Evolutionary conservation across 2,113 vertebrate genomes (phyloP), one percentile per base, ranked within the genome.

Genomic region (Gasterosteus nipponicus): DNA sequence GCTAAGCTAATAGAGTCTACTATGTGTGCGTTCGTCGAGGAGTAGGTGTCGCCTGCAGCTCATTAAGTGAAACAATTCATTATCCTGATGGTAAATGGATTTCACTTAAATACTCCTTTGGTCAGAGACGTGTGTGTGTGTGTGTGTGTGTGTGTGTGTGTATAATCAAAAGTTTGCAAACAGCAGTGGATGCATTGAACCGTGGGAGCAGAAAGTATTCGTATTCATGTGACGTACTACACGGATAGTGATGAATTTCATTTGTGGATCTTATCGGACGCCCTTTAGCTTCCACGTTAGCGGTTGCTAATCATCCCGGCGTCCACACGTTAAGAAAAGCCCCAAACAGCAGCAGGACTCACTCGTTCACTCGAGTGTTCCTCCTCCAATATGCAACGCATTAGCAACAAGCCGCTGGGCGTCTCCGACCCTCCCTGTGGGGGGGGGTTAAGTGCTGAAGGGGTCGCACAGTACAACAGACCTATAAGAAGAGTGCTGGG

Each of bases 371-470:
- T 3, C 31, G 15, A 64, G 26, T 51, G 51, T 31, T 44, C 10
- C 6, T 49, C 18, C 10, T 72, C 68, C 16, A 69, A 68, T 64
- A 1, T 69, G 57, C 31, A 11, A 0, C 70, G 31, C 66, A 60
- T 89, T 85, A 88, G 59, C 16, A 73, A 68, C 83, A 72, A 31
- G 49, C 53, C 71, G 64, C 46, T 85, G 61, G 78, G 82, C 86
- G 69, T 80, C 22, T 44, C 35, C 44, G 76, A 64, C 80, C 67
- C 85, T 58, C 10, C 73, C 83, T 79, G 1, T 62, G 15, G n/a
- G 29, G 15, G 47, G 15, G 54, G 31, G n/a, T 69, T 78, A 78
- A 83, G 69, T 82, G 85, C 71, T 66, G 16, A 61, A 58, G 59
- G 78, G 80, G 70, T 71, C 60, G 11, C 44, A 67, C 62, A 47